Conservation (phyloP, 53 echinoderm and acorn worm species). For the Mesocentrotus franciscanus region DNA sequence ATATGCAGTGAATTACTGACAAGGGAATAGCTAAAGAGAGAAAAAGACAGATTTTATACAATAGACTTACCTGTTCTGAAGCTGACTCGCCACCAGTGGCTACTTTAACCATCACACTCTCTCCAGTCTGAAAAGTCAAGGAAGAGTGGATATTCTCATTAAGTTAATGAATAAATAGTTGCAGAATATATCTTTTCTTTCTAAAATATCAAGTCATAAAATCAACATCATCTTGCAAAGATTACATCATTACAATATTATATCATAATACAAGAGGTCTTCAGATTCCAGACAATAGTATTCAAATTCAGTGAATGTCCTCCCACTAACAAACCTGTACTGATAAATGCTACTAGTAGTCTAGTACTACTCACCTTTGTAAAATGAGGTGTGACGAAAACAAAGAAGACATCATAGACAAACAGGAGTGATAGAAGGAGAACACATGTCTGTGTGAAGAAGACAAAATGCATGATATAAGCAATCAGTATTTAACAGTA, state of each 20-base stretch:
- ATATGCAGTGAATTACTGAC: not conserved
- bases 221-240: not conserved
- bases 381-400: constrained; percentile 90
- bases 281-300: not conserved
- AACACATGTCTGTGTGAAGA: constrained; percentile 79
- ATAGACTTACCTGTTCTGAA: constrained; percentile 82
- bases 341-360: not conserved
- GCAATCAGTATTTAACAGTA: not conserved
- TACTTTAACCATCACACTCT: constrained; percentile 96
- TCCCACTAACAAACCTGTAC: not conserved
- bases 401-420: constrained; percentile 95
- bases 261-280: not conserved
- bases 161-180: not conserved
- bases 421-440: constrained; percentile 85
- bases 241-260: not conserved
- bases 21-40: not conserved
- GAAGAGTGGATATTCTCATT: not conserved
- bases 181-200: not conserved
- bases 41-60: not conserved
- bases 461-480: constrained; percentile 28
- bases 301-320: not conserved
- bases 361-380: constrained; percentile 71
- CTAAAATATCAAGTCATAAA: not conserved
- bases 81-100: constrained; percentile 91
- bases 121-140: constrained; percentile 75